Base-by-base conservation (phyloP, 2,113 vertebrate genomes). In the Bubo bubo region DNA sequence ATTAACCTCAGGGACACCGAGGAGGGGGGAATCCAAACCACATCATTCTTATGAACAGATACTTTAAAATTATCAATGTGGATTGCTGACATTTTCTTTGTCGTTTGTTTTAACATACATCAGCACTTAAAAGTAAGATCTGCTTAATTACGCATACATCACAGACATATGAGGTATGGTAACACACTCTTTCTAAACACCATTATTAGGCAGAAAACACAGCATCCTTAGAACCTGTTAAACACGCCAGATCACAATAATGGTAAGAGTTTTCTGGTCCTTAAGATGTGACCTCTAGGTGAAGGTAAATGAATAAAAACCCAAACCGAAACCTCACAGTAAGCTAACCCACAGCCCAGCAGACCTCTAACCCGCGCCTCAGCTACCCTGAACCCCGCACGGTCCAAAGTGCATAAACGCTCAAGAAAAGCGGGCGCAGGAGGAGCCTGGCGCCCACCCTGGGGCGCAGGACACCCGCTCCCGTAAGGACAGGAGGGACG, bases 51-150 rank as follows among this genome's bases (percentile, higher is more conserved):
- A 26, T 0, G 2, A 56, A 35, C 13, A 49, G 27, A 27, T 8
- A 34, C 15, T 26, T 79, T 30, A 0, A 41, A 22, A 53, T 9
- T 8, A 49, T 4, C 28, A 0, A 0, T 2, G 14, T 5, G 20
- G 14, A 73, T 6, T 21, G 26, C 22, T 60, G 49, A 27, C 5
- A 9, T 73, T 60, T 52, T 34, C 56, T 37, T 15, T 32, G 32
- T 9, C 4, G 7, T 12, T 80, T 56, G 6, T 14, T 71, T 70
- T 37, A 52, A 47, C 20, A 37, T 4, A 41, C 12, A 18, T 6
- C 28, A 79, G 39, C 56, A 21, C 26, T 45, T 45, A 26, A 35
- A 63, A 56, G 28, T 23, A 24, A 73, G 27, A n/a, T 7, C 34
- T n/a, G 13, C 12, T 22, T 11, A 30, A 30, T 59, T 81, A 50